A percentile compares a stretch with the other conserved stretches of the same genome.
These are phyloP conservation scores for Onthophagus taurus DNA, from an alignment of 1,140 invertebrate species.

Conservation along the genomic window DNA sequence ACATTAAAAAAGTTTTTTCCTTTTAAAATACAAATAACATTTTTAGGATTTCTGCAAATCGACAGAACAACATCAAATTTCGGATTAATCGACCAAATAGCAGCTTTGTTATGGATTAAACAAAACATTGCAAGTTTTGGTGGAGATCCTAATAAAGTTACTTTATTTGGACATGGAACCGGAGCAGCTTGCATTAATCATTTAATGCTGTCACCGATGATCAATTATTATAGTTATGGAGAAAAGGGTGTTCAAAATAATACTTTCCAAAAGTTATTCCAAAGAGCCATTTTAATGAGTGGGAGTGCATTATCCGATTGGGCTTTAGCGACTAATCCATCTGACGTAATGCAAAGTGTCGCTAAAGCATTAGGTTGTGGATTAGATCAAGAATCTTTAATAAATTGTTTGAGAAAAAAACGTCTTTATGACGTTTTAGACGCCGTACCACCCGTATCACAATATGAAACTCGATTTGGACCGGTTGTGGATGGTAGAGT, in stretches of 20 bases:
- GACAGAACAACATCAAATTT: too few species aligned
- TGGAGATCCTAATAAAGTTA: constrained; percentile 75
- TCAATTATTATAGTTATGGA: constrained; percentile 20
- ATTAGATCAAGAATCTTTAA: constrained; percentile 41
- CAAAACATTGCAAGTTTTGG: constrained; percentile 78
- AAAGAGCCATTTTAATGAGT: constrained; percentile 87
- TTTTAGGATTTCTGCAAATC: too few species aligned
- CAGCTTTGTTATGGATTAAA: constrained; percentile 78
- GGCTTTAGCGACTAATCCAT: constrained; percentile 74
- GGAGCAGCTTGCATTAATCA: constrained; percentile 88
- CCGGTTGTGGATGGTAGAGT: constrained; percentile 76
- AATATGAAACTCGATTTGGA: constrained; percentile 56
- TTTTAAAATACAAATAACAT: too few species aligned
- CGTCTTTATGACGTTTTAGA: constrained; percentile 61
- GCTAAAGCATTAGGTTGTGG: constrained; percentile 71
- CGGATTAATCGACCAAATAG: constrained; percentile 80
- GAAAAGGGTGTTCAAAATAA: too few species aligned
- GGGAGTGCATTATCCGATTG: constrained; percentile 85
- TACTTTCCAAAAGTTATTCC: constrained; percentile 73
- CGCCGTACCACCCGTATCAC: constrained; percentile 46
- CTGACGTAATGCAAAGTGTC: constrained; percentile 70
- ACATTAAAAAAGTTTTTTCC: too few species aligned
- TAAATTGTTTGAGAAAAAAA: constrained; percentile 49
- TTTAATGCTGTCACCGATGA: constrained; percentile 75
- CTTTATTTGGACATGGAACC: constrained; percentile 87